Conservation (phyloP, 2,888 invertebrate genomes). For the Cataglyphis cursor region DNA sequence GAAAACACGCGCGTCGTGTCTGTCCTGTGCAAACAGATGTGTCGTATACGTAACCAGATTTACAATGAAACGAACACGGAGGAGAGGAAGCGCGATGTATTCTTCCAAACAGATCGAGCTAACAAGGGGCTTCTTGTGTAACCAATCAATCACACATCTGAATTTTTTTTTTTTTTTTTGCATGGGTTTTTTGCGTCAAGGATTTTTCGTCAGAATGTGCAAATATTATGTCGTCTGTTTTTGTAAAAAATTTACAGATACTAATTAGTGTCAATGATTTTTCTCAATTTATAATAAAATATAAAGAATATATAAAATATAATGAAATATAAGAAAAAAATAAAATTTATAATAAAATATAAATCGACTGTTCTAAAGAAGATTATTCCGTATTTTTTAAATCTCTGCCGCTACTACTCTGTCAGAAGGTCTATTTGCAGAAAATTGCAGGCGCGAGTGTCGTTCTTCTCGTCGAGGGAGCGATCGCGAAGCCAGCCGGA, state of each 20-base stretch:
- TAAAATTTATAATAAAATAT: neutral
- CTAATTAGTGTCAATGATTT: neutral
- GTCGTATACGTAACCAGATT: constrained; percentile 18
- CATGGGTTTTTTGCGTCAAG: neutral
- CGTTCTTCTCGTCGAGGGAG: constrained; percentile 17
- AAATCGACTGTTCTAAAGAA: neutral
- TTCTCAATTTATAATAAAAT: neutral
- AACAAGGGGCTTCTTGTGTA: constrained; percentile 15
- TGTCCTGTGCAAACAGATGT: neutral
- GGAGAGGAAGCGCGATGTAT: neutral
- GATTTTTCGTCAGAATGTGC: neutral
- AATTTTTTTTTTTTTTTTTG: too few species aligned
- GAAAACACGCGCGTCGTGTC: neutral
- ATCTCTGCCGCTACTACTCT: neutral
- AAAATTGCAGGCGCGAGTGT: constrained; percentile 18
- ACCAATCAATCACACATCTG: neutral
- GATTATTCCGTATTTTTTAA: neutral
- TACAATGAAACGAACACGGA: neutral
- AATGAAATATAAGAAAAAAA: neutral
- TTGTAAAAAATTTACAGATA: neutral
- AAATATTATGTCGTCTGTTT: neutral
- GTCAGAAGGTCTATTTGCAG: constrained; percentile 29
- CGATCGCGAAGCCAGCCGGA: constrained; percentile 20
- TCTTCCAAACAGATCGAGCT: constrained; percentile 3
- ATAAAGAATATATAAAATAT: neutral